Percentiles rank a stretch among this genome's conserved stretches.
Evolutionary conservation across 2,797 vertebrate genomes (phyloP).

Genomic region (Hybognathus amarus): DNA sequence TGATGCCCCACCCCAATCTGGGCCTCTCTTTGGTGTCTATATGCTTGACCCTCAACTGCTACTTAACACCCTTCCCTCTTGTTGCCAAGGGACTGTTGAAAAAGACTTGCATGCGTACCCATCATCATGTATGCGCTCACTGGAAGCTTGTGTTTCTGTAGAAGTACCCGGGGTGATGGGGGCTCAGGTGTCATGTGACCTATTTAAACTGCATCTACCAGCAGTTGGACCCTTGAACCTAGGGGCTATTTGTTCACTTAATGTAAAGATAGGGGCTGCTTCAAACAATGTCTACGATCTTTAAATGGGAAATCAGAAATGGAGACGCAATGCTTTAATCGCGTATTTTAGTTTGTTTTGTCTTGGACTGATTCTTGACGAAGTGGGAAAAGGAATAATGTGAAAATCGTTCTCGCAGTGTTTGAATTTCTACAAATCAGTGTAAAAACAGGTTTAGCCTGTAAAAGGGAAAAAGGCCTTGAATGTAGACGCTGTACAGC

Average conservation of each 20-base stretch:
- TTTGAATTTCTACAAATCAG: not conserved
- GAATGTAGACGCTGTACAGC: conserved; percentile 20
- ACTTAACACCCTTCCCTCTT: conserved; percentile 31
- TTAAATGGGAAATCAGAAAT: not conserved
- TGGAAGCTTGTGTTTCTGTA: not conserved
- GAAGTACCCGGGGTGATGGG: conserved; percentile 11
- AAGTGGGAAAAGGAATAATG: not conserved
- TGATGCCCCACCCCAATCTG: conserved; percentile 12
- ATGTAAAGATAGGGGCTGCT: not conserved
- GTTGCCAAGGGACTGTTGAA: conserved; percentile 43
- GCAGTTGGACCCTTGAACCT: conserved; percentile 7
- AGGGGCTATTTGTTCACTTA: not conserved
- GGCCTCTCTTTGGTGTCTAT: conserved; percentile 23
- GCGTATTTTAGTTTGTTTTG: not conserved
- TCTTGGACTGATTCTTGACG: not conserved
- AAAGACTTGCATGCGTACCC: conserved; percentile 41
- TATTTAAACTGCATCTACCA: conserved; percentile 10
- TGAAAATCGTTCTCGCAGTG: not conserved
- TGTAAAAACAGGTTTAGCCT: conserved; percentile 20
- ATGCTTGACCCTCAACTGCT: conserved; percentile 26
- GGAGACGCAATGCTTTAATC: not conserved
- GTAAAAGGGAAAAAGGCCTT: not conserved
- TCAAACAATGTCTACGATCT: not conserved
- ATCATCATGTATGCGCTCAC: conserved; percentile 13
- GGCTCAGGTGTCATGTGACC: not conserved